These are phyloP conservation scores for Zosterops borbonicus DNA, from an alignment of 2,113 vertebrate genomes.

Conservation along the genomic window DNA sequence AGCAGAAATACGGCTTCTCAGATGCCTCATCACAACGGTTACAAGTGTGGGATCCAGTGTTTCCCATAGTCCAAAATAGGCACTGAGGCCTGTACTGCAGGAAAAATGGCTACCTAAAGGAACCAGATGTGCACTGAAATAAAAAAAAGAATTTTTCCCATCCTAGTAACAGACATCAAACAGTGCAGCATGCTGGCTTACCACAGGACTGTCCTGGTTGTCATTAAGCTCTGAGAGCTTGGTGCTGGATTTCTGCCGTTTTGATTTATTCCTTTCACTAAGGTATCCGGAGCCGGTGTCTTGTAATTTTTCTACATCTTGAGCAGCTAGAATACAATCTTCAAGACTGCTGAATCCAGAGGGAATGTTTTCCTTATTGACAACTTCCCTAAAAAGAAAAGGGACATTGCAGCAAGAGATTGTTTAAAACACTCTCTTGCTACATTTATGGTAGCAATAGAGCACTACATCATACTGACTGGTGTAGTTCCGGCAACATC, in stretches of 20 bases:
- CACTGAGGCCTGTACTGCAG: background rate
- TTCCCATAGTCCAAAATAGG: background rate
- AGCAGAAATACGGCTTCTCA: background rate
- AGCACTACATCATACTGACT: background rate
- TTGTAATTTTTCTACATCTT: constrained; percentile 73
- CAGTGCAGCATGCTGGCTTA: constrained; percentile 68
- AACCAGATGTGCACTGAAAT: background rate
- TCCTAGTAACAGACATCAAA: background rate
- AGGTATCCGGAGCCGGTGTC: constrained; percentile 66
- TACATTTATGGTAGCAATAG: background rate
- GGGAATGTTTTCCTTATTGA: constrained; percentile 92
- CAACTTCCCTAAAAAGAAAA: constrained; percentile 70
- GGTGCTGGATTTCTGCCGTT: constrained; percentile 81
- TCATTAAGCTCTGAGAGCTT: constrained; percentile 78
- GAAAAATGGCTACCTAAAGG: background rate
- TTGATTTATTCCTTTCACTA: constrained; percentile 76
- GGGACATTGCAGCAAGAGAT: background rate
- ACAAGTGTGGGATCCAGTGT: background rate
- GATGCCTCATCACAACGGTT: background rate
- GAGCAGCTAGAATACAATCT: constrained; percentile 67
- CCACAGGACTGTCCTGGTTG: constrained; percentile 80
- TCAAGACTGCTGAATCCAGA: constrained; percentile 71
- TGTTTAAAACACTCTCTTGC: background rate
- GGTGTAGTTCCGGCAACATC: background rate
- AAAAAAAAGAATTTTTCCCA: background rate